Percentiles rank a stretch among this genome's conserved stretches.
These are phyloP conservation scores for Hippocampus abdominalis DNA, from an alignment of 2,113 vertebrate species.

Conservation along the genomic window DNA sequence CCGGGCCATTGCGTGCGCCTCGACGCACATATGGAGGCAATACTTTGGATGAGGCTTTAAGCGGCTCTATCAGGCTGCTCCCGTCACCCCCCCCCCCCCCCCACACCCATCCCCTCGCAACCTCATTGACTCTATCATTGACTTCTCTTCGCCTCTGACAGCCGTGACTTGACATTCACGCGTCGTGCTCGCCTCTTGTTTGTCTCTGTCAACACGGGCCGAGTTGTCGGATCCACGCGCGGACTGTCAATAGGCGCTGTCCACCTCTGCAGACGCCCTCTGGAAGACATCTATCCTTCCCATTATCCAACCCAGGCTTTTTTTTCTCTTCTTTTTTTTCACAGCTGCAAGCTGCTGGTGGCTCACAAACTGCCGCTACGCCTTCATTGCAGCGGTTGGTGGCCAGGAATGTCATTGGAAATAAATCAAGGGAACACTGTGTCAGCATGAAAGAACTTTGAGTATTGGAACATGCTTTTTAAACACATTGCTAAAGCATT, in stretches of 20 bases:
- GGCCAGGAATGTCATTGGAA: constrained; percentile 13
- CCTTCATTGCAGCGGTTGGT: constrained; percentile 18
- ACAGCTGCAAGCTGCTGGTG: constrained; percentile 22
- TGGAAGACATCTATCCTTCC: constrained; percentile 17
- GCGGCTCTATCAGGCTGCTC: constrained; percentile 56
- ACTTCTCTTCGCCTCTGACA: constrained; percentile 49
- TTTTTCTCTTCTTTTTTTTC: constrained; percentile 4
- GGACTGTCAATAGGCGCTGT: constrained; percentile 42
- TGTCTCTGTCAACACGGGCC: constrained; percentile 41
- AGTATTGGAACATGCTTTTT: background rate
- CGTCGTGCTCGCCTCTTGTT: constrained; percentile 41
- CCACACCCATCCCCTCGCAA: background rate
- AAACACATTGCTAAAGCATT: background rate
- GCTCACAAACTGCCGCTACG: constrained; percentile 7
- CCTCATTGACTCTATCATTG: constrained; percentile 52
- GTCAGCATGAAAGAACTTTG: constrained; percentile 2
- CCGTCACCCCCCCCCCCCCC: background rate
- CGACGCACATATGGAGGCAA: constrained; percentile 60
- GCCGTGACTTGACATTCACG: constrained; percentile 57
- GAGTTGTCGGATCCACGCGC: constrained; percentile 38
- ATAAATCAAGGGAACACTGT: constrained; percentile 16
- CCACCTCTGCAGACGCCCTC: constrained; percentile 23
- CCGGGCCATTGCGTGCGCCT: constrained; percentile 58
- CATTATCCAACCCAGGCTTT: constrained; percentile 10
- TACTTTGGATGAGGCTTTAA: constrained; percentile 58